These are phyloP conservation scores for Phyllotis vaccarum DNA, from an alignment of 2,797 vertebrate genomes.

Conservation along the genomic window DNA sequence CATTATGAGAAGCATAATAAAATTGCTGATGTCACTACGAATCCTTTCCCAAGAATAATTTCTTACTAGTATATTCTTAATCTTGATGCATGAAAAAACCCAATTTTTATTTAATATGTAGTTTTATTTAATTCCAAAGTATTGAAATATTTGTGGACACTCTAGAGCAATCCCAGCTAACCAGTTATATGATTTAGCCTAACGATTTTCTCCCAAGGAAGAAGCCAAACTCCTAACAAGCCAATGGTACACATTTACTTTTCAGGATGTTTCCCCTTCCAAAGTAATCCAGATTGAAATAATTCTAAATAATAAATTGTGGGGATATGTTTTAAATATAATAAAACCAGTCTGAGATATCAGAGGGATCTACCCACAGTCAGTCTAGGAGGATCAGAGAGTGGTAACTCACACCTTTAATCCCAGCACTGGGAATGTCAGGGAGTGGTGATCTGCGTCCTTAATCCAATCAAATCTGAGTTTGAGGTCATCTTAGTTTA, in stretches of 20 bases:
- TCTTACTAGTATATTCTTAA: constrained; percentile 48
- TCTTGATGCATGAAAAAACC: constrained; percentile 40
- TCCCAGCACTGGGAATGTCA: too few relatives aligned
- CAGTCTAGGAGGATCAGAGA: too few relatives aligned
- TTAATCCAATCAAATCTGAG: too few relatives aligned
- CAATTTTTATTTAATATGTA: constrained; percentile 7
- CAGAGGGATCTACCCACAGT: too few relatives aligned
- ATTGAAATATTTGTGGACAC: constrained; percentile 49
- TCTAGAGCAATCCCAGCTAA: constrained; percentile 54
- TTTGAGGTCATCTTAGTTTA: too few relatives aligned
- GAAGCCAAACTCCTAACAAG: constrained; percentile 44
- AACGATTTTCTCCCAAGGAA: constrained; percentile 43
- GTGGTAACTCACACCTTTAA: too few relatives aligned
- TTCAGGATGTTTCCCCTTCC: neutral
- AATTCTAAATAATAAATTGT: neutral
- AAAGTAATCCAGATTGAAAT: neutral
- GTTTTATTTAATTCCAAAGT: constrained; percentile 67
- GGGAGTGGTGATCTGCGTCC: too few relatives aligned
- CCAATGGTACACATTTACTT: constrained; percentile 63
- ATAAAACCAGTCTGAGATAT: too few relatives aligned
- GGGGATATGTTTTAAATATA: too few relatives aligned
- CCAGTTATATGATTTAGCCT: constrained; percentile 24
- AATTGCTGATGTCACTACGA: neutral
- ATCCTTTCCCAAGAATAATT: constrained; percentile 5
- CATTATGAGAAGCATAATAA: constrained; percentile 1